Conservation (phyloP, 1,140 invertebrate genomes). For the Drosophila obscura region DNA sequence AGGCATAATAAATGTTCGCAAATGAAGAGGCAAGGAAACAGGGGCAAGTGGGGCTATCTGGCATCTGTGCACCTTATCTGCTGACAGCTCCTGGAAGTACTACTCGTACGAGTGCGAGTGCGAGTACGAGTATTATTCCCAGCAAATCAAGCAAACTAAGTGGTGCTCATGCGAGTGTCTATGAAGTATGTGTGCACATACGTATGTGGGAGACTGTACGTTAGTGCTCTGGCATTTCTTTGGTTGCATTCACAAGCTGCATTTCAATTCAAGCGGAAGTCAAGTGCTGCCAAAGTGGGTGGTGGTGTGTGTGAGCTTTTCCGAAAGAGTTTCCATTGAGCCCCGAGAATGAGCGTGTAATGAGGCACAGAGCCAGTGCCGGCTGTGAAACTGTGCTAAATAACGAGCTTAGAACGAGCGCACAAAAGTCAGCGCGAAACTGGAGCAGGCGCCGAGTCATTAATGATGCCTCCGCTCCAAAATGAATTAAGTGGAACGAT, state of each 20-base stretch:
- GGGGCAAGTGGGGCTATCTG: constrained; percentile 10
- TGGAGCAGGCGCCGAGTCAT: constrained; percentile 51
- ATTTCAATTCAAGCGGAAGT: constrained; percentile 70
- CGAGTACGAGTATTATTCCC: constrained; percentile 29
- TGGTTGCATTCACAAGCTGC: constrained; percentile 57
- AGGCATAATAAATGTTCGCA: constrained; percentile 37
- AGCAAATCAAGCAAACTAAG: constrained; percentile 72
- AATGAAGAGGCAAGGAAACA: constrained; percentile 21
- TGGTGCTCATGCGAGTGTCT: constrained; percentile 43
- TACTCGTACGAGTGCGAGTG: constrained; percentile 5
- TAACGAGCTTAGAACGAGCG: constrained; percentile 60
- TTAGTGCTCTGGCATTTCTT: constrained; percentile 31
- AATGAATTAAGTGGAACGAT: constrained; percentile 37
- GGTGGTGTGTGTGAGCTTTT: constrained; percentile 26
- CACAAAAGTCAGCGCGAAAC: constrained; percentile 49
- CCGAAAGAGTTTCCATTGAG: constrained; percentile 65
- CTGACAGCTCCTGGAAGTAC: constrained; percentile 23
- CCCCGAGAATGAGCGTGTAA: constrained; percentile 46
- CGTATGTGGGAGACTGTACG: constrained; percentile 5
- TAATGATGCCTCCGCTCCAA: constrained; percentile 42
- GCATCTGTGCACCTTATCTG: constrained; percentile 33
- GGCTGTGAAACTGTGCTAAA: constrained; percentile 45
- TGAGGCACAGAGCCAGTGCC: constrained; percentile 48
- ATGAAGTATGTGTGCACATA: constrained; percentile 25
- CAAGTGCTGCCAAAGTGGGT: constrained; percentile 66